phyloP scores from a whole-genome alignment of 2,888 invertebrate genomes.

The Rambutsinella grinnellia region DNA sequence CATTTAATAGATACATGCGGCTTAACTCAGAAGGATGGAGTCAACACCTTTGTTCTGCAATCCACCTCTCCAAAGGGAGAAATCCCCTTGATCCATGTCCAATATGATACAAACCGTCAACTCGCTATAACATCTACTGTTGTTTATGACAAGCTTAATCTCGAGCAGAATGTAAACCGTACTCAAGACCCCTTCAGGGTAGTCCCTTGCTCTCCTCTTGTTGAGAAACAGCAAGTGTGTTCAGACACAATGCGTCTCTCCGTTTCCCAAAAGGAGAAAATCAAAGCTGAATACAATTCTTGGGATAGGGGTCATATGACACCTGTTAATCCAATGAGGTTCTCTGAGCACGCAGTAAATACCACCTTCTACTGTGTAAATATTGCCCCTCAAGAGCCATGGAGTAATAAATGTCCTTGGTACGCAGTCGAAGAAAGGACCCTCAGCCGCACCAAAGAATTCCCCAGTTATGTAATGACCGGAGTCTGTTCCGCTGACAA shows the following conservation, averaged over 20 bases:
- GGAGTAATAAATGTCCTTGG: conserved; percentile 57
- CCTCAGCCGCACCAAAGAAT: conserved; percentile 10
- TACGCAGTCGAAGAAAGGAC: conserved; percentile 45
- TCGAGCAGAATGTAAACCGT: conserved; percentile 27
- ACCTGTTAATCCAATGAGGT: conserved; percentile 58
- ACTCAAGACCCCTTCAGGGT: conserved; percentile 20
- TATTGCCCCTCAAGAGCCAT: conserved; percentile 63
- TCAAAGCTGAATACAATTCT: conserved; percentile 24
- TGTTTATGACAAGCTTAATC: conserved; percentile 34
- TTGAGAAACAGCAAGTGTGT: conserved; percentile 41
- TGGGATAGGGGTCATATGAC: conserved; percentile 61
- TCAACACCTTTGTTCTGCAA: conserved; percentile 25
- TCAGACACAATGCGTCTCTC: conserved; percentile 39
- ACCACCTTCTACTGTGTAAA: conserved; percentile 60
- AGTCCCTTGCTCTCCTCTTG: conserved; percentile 6
- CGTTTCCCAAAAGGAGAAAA: conserved; percentile 34
- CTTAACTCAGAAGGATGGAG: conserved; percentile 22
- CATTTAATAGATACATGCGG: conserved; percentile 33
- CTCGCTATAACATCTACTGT: conserved; percentile 43
- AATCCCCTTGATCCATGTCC: conserved; percentile 36
- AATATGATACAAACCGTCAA: conserved; percentile 39
- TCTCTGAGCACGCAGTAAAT: conserved; percentile 48
- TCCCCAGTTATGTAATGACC: conserved; percentile 45
- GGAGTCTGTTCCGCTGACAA: conserved; percentile 51
- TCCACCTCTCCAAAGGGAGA: conserved; percentile 25